phyloP scores from a whole-genome alignment of 1,140 invertebrate species.

The Drosophila mayri region DNA sequence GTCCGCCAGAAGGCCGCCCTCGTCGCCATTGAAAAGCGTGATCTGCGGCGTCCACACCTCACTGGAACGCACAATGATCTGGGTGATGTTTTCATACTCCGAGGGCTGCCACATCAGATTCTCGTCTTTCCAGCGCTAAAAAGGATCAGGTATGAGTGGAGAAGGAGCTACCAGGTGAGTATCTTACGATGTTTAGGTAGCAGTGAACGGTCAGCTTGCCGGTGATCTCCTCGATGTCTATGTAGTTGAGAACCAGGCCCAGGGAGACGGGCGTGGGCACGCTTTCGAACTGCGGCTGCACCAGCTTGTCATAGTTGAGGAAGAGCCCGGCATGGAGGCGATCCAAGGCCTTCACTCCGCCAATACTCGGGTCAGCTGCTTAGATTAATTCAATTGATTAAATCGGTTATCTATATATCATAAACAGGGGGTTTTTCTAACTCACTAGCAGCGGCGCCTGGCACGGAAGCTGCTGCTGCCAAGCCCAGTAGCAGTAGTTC shows the following conservation, averaged over 20 bases:
- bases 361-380: constrained; percentile 13
- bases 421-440: not conserved
- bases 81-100: constrained; percentile 87
- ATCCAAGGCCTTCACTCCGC: constrained; percentile 87
- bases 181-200: constrained; percentile 87
- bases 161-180: not conserved
- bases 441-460: constrained; percentile 63
- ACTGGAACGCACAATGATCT: constrained; percentile 87
- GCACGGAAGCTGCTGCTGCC: constrained; percentile 47
- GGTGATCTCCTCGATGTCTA: constrained; percentile 86
- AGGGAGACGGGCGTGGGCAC: constrained; percentile 86
- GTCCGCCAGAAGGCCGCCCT: constrained; percentile 87
- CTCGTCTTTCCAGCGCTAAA: constrained; percentile 88
- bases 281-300: constrained; percentile 87
- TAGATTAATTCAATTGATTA: not conserved
- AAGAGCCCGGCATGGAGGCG: constrained; percentile 87
- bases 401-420: not conserved
- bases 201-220: constrained; percentile 86
- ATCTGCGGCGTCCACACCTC: constrained; percentile 90
- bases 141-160: constrained; percentile 1
- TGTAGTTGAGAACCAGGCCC: constrained; percentile 86
- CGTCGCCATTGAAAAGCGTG: constrained; percentile 87
- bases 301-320: constrained; percentile 88
- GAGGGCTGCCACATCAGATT: constrained; percentile 88
- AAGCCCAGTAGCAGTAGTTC: constrained; percentile 33